These are phyloP conservation scores for Martes flavigula DNA, from an alignment of 2,797 vertebrate genomes.

Conservation along the genomic window DNA sequence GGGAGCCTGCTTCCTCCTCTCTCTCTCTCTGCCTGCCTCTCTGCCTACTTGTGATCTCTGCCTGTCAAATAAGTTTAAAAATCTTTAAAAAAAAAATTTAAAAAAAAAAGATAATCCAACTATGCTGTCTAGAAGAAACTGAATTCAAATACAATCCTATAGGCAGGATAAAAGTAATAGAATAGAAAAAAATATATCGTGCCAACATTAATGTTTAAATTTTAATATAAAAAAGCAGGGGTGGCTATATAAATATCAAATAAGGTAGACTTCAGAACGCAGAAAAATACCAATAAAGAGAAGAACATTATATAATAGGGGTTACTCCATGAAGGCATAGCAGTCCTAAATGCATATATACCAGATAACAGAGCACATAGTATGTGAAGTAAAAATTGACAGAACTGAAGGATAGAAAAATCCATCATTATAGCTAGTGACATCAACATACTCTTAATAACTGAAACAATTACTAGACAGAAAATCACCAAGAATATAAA, in stretches of 20 bases:
- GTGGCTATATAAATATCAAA: not conserved
- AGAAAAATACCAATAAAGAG: not conserved
- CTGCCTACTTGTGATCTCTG: too few relatives aligned
- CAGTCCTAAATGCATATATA: not conserved
- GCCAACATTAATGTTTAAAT: not conserved
- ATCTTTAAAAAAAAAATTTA: too few relatives aligned
- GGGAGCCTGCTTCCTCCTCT: too few relatives aligned
- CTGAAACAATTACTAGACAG: not conserved
- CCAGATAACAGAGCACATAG: not conserved
- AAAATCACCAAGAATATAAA: not conserved
- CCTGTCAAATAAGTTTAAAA: too few relatives aligned
- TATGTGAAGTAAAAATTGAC: not conserved
- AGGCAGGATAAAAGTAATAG: not conserved
- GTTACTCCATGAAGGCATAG: not conserved
- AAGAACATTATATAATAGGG: not conserved
- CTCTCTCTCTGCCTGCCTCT: too few relatives aligned
- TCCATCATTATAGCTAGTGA: not conserved
- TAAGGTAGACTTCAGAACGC: not conserved
- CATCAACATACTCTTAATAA: not conserved
- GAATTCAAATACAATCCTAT: not conserved
- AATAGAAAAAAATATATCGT: not conserved
- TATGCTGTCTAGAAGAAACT: not conserved
- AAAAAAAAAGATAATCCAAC: not conserved
- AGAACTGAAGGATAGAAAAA: not conserved
- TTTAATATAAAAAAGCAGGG: not conserved